Conservation (phyloP, 2,888 invertebrate species). For the Acleris sparsana region DNA sequence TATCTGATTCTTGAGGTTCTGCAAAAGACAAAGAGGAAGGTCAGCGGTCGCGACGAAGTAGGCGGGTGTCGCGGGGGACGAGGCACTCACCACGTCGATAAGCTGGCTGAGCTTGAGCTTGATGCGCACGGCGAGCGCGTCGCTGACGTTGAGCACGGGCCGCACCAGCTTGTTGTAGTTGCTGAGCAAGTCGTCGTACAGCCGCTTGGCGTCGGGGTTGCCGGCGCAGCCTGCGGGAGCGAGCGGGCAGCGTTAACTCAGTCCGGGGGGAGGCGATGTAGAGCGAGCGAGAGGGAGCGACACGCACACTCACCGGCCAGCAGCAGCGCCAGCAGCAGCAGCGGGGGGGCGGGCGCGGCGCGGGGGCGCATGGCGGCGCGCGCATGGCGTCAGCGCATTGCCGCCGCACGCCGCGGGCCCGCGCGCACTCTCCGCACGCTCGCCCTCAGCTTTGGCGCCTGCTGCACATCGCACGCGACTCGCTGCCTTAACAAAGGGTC, state of each 20-base stretch:
- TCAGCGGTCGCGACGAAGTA: not conserved
- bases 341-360: slow-evolving; percentile 67
- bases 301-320: slow-evolving; percentile 45
- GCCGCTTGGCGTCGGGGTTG: slow-evolving; percentile 97
- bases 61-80: slow-evolving; percentile 50
- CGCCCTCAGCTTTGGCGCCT: slow-evolving; percentile 4
- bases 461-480: not conserved
- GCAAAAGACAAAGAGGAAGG: slow-evolving; percentile 66
- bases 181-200: slow-evolving; percentile 97
- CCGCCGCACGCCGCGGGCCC: slow-evolving; percentile 31
- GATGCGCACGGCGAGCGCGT: slow-evolving; percentile 97
- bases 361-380: slow-evolving; percentile 64
- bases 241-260: slow-evolving; percentile 44
- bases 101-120: slow-evolving; percentile 98
- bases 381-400: slow-evolving; percentile 40
- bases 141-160: slow-evolving; percentile 97
- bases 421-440: slow-evolving; percentile 8
- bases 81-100: slow-evolving; percentile 96
- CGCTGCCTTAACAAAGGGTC: not conserved
- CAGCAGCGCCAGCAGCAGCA: slow-evolving; percentile 66
- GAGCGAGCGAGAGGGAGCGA: slow-evolving; percentile 28
- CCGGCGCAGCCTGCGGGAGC: slow-evolving; percentile 89
- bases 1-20: slow-evolving; percentile 97
- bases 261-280: not conserved
- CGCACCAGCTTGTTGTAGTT: slow-evolving; percentile 98